Base-by-base conservation (phyloP, 1,140 invertebrate species). In the Uloborus diversus region DNA sequence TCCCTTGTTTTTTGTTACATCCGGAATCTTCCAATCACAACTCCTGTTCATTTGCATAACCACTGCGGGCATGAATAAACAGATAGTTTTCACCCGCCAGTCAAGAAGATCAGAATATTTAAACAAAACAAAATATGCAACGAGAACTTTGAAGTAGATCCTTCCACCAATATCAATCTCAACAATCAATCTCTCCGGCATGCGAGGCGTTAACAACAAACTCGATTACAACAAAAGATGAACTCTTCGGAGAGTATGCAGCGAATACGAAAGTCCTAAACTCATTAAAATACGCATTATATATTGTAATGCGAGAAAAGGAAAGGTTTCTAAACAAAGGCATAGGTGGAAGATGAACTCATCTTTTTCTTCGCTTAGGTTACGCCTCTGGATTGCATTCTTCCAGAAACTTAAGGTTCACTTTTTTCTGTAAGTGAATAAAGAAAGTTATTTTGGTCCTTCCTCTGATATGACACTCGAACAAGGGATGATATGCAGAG, bases 291-390 rank as follows among this genome's bases (percentile, higher is more conserved):
- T 20, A 20, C n/a, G 13, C 3, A 20, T 53, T 17, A 9, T 20
- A 7, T 53, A 53, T 53, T 53, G 49, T 53, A 53, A 53, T 53
- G 49, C 49, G 7, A 56, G 4, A 53, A 66, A 23, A 32, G 9
- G 7, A 27, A 70, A 57, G 4, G n/a, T 59, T 1, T 42, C 4
- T 1, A 25, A 42, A 61, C 53, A 61, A 71, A 42, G 56, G 42
- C 47, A 3, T 59, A 35, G 69, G 56, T 0, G 66, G 53, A 25
- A 71, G 53, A 42, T 47, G 35, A 59, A 59, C 53, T 71, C 25
- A n/a, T 56, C 32, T 9, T 30, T 32, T 71, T 17, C 20, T 47
- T 28, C 20, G 17, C 7, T 37, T n/a, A 71, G 20, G 68, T 59
- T 27, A 71, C 68, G 69, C 56, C 69, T 71, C 25, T 27, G 27